These are phyloP conservation scores for Ochropleura leucogaster DNA, from an alignment of 2,888 invertebrate genomes.

Conservation along the genomic window DNA sequence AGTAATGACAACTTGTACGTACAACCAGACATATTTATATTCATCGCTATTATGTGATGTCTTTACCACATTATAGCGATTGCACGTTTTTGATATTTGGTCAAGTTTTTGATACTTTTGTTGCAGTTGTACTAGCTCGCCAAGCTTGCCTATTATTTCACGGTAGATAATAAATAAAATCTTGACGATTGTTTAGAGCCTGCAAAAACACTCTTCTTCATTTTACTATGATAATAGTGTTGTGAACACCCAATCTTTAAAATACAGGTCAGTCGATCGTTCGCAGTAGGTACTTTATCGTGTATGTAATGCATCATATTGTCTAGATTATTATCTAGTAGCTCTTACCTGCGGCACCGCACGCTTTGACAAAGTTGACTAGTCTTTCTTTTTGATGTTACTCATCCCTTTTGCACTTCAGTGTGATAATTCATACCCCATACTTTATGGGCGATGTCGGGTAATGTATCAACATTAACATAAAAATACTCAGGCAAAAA, in stretches of 20 bases:
- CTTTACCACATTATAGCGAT: too few relatives aligned
- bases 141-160: neutral
- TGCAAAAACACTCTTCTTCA: neutral
- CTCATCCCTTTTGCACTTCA: conserved; percentile 28
- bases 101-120: neutral
- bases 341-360: conserved; percentile 5
- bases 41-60: neutral
- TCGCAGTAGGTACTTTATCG: neutral
- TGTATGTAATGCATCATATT: conserved; percentile 30
- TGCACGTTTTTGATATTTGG: neutral
- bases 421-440: conserved; percentile 35
- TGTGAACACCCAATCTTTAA: neutral
- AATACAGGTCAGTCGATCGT: neutral
- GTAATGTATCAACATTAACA: conserved; percentile 21
- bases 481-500: conserved; percentile 22
- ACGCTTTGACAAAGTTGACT: conserved; percentile 32
- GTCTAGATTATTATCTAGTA: conserved; percentile 37
- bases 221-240: neutral
- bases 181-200: conserved; percentile 10
- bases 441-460: conserved; percentile 20
- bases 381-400: conserved; percentile 16
- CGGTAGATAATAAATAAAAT: neutral
- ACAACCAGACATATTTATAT: neutral
- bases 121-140: neutral
- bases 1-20: conserved; percentile 44